Base-by-base conservation (phyloP, 1,140 invertebrate species). In the Gonioctena quinquepunctata region DNA sequence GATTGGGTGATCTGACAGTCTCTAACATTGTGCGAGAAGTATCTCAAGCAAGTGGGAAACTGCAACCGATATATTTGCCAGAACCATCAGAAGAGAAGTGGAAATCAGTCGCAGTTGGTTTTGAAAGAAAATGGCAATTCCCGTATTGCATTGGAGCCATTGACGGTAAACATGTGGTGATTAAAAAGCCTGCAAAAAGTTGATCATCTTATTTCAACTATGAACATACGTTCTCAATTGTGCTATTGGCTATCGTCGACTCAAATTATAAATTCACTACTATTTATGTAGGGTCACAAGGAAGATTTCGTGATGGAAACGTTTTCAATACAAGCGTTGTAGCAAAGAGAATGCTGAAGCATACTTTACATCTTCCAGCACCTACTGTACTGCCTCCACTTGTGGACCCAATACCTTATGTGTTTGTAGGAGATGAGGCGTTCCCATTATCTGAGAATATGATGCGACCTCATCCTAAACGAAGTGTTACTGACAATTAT, bases 381-480 rank as follows among this genome's bases (percentile, higher is more conserved):
- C 42, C n/a, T n/a, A 61, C 52, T 33, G 5, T 11, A 61, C 23
- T 68, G 23, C 56, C 54, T 33, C 21, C 54, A 61, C 7, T 68
- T 60, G 6, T 8, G 3, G 50, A 49, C 3, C 28, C 50, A 11
- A 49, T 49, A 16, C 56, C 70, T 18, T 72, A 65, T 67, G 71
- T 70, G 42, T 50, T 70, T 49, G 59, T 73, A 56, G 68, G 66
- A 68, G 85, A 87, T 79, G 82, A 82, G 62, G 84, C 83, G 21
- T 87, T 87, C 76, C 75, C 81, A 54, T 74, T 86, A 27, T 60
- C 28, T 56, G 49, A 68, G 27, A 57, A 82, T 69, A 67, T 86
- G 62, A 84, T 87, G 83, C 73, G 79, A 62, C 84, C 85, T 42
- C 86, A 82, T 75, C 80, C 82, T n/a, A 74, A 77, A 22, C 70